Percentiles rank a stretch among this genome's conserved stretches.
Evolutionary conservation across 2,113 vertebrate genomes (phyloP).

Genomic region (Nicator chloris): DNA sequence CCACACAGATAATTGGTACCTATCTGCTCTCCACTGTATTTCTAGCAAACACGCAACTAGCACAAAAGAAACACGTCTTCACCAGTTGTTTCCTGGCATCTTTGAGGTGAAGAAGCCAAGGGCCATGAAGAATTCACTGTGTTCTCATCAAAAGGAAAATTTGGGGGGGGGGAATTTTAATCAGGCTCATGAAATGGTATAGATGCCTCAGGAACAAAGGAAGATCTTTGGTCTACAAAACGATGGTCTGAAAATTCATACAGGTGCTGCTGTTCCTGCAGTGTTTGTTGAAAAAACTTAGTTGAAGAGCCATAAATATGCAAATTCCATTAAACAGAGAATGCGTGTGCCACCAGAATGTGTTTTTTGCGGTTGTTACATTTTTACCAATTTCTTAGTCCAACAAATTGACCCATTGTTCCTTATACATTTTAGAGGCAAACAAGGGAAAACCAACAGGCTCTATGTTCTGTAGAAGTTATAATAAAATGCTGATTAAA

Average conservation of each 20-base stretch:
- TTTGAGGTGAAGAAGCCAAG: background rate
- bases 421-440: background rate
- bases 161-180: background rate
- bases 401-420: background rate
- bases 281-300: background rate
- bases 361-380: background rate
- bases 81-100: background rate
- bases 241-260: background rate
- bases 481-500: background rate
- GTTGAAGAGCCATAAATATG: background rate
- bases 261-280: background rate
- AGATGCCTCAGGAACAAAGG: background rate
- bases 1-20: background rate
- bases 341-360: fast-evolving
- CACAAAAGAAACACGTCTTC: background rate
- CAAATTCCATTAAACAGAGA: background rate
- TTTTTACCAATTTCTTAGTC: background rate
- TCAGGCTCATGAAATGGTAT: background rate
- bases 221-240: background rate
- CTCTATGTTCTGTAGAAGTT: background rate
- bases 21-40: background rate
- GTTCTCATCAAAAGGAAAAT: background rate
- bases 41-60: background rate
- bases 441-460: background rate
- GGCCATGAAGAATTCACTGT: background rate